phyloP scores from a whole-genome alignment of 2,113 vertebrate species.

The Etia nguti region DNA sequence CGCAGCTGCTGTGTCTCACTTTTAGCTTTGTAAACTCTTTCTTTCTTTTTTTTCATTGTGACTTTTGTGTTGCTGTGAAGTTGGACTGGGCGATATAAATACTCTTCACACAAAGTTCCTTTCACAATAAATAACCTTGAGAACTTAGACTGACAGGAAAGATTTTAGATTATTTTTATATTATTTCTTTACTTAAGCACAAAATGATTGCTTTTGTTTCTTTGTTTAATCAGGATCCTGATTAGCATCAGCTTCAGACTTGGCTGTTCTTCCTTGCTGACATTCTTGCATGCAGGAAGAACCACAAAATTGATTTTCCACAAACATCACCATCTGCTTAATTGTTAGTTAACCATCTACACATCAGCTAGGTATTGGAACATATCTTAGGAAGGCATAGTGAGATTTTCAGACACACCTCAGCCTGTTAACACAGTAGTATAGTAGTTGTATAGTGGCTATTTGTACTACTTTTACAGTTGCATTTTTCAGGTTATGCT shows the following conservation, averaged over 20 bases:
- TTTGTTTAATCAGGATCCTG: neutral
- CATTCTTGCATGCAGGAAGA: neutral
- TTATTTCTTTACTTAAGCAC: neutral
- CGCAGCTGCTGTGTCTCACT: neutral
- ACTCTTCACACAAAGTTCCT: neutral
- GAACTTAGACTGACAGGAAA: neutral
- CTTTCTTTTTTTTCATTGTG: neutral
- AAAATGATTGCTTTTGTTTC: neutral
- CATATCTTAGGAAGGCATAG: neutral
- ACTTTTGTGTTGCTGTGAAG: neutral
- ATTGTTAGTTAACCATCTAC: neutral
- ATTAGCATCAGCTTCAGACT: neutral
- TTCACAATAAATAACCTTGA: neutral
- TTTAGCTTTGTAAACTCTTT: slow-evolving; percentile 4
- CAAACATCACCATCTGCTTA: neutral
- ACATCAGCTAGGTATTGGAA: neutral
- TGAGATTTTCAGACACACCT: neutral
- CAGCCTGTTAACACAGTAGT: neutral
- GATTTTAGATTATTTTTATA: neutral
- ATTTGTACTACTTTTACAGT: neutral
- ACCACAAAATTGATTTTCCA: neutral
- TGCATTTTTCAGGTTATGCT: neutral
- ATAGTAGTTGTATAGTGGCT: neutral
- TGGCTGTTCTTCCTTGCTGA: neutral
- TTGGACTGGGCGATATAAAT: neutral